A percentile compares a stretch with the other conserved stretches of the same genome.
These are phyloP conservation scores for Lutjanus erythropterus DNA, from an alignment of 2,113 vertebrate genomes.

Conservation along the genomic window DNA sequence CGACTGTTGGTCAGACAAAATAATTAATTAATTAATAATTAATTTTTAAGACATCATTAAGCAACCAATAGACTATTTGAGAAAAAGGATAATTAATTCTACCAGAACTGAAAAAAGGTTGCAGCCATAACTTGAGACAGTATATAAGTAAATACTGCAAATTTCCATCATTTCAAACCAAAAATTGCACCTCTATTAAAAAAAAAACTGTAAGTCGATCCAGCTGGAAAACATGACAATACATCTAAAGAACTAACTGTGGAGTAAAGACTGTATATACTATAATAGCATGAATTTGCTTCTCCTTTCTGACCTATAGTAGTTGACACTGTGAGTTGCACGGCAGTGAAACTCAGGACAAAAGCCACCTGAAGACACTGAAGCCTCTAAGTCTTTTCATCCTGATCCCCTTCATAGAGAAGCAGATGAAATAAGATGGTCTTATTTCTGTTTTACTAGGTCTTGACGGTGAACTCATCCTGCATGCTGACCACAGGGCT, in stretches of 20 bases:
- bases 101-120: neutral
- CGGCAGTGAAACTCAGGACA: conserved; percentile 35
- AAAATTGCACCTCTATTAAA: neutral
- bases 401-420: conserved; percentile 8
- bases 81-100: neutral
- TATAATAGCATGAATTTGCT: neutral
- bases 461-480: conserved; percentile 54
- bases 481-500: conserved; percentile 73
- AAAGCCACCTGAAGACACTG: conserved; percentile 25
- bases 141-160: neutral
- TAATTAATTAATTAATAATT: no score
- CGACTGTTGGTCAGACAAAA: neutral
- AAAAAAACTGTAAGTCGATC: neutral
- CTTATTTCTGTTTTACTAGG: conserved; percentile 39
- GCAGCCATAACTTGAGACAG: neutral
- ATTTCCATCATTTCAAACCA: no score
- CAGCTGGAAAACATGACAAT: neutral
- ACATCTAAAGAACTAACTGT: neutral
- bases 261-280: neutral
- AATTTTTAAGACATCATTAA: neutral
- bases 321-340: conserved; percentile 7
- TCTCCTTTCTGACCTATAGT: neutral
- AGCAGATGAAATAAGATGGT: conserved; percentile 42
- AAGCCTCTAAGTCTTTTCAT: conserved; percentile 5
- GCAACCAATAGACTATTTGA: neutral